phyloP scores from a whole-genome alignment of 2,797 vertebrate genomes.

The Ficedula albicollis region DNA sequence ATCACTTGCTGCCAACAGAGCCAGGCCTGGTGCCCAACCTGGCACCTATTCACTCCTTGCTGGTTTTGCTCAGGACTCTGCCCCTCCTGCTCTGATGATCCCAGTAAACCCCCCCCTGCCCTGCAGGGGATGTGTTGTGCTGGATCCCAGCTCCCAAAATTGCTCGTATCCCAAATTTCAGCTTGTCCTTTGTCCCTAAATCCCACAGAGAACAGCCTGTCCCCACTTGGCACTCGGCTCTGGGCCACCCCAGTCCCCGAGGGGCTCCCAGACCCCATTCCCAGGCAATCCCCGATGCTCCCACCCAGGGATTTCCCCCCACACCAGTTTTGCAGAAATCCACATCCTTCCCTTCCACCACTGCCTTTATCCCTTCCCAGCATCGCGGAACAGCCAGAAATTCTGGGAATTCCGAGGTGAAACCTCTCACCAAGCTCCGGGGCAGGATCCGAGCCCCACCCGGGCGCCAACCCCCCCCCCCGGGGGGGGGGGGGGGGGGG shows the following conservation, averaged over 20 bases:
- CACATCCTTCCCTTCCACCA: background rate
- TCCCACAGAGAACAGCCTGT: background rate
- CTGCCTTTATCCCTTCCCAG: background rate
- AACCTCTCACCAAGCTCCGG: fast-evolving
- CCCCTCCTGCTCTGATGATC: fast-evolving
- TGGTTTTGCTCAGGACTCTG: background rate
- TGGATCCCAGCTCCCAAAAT: too few species aligned
- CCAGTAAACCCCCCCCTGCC: fast-evolving
- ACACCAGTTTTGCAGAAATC: fast-evolving
- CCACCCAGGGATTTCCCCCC: background rate
- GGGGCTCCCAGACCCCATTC: background rate
- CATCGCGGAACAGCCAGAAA: fast-evolving
- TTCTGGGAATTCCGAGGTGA: fast-evolving
- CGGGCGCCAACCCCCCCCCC: background rate
- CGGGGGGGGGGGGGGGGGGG: too few species aligned
- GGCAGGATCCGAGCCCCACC: background rate
- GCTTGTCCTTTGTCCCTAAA: background rate
- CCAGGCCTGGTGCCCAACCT: background rate
- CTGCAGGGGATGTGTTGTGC: fast-evolving
- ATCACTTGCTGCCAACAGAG: background rate
- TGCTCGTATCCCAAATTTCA: background rate
- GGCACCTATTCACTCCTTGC: fast-evolving
- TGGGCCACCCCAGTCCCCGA: fast-evolving
- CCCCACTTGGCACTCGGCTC: fast-evolving
- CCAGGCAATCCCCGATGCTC: background rate